phyloP scores from a whole-genome alignment of 92 coral and sea anemone genomes.

The Pocillopora meandrina region DNA sequence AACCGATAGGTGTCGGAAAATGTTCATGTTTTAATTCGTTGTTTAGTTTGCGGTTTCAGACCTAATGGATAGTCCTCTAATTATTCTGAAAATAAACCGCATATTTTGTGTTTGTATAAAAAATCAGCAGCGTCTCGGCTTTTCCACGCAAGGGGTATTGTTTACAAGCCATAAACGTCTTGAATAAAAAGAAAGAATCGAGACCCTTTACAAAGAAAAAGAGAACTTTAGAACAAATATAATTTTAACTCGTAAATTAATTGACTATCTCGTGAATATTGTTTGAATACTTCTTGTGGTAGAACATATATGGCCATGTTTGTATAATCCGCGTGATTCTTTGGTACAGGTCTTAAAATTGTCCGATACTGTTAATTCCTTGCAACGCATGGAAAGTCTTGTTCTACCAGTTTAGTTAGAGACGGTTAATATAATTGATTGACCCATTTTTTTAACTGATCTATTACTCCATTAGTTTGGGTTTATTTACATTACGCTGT shows the following conservation, averaged over 20 bases:
- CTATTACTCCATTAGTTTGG: not conserved
- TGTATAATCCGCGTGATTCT: too few species aligned
- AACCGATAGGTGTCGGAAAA: conserved; percentile 12
- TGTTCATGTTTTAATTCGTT: not conserved
- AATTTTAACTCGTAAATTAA: not conserved
- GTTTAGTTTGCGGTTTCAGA: conserved; percentile 23
- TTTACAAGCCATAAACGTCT: conserved; percentile 28
- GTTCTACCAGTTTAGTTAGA: not conserved
- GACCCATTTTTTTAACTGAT: not conserved
- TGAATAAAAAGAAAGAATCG: not conserved
- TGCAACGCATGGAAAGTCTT: too few species aligned
- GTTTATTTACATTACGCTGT: not conserved
- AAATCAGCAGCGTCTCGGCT: conserved; percentile 28
- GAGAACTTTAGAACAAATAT: not conserved
- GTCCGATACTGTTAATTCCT: too few species aligned
- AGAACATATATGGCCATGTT: too few species aligned
- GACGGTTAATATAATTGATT: not conserved
- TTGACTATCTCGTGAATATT: too few species aligned
- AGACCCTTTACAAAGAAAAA: not conserved
- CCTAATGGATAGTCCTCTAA: conserved; percentile 4
- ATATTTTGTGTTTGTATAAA: conserved; percentile 17
- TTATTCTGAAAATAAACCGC: conserved; percentile 10
- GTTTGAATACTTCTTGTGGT: too few species aligned
- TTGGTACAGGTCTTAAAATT: too few species aligned
- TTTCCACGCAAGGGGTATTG: conserved; percentile 23